These are phyloP conservation scores for Poeciliopsis retropinna DNA, from an alignment of 2,113 vertebrate species.

Conservation along the genomic window DNA sequence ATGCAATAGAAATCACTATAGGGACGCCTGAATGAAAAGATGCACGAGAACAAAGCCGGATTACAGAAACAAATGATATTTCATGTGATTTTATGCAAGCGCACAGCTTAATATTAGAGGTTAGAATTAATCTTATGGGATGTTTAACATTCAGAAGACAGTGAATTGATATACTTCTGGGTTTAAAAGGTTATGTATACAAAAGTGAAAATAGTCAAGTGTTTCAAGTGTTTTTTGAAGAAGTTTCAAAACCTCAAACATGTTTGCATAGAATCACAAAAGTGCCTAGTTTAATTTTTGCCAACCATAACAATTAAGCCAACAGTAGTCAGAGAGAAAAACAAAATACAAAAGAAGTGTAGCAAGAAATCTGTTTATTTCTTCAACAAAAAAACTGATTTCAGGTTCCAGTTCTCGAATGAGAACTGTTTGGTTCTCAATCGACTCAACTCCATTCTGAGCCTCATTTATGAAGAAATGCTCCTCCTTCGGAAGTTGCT, in stretches of 20 bases:
- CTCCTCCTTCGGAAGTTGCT: fast-evolving
- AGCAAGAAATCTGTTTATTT: background rate
- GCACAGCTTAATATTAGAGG: conserved; percentile 12
- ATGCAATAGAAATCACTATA: background rate
- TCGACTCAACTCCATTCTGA: too few relatives aligned
- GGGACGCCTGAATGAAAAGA: conserved; percentile 2
- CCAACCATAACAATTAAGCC: background rate
- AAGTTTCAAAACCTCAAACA: background rate
- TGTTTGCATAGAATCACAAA: background rate
- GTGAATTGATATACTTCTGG: background rate
- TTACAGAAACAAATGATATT: conserved; percentile 5
- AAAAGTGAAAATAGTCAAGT: conserved; percentile 6
- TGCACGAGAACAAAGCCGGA: conserved; percentile 6
- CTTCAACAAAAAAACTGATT: too few relatives aligned
- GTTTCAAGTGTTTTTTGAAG: conserved; percentile 2
- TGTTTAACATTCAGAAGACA: conserved; percentile 3
- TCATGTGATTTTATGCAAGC: conserved; percentile 3
- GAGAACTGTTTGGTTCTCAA: too few relatives aligned
- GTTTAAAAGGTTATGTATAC: conserved; percentile 10
- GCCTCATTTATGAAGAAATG: background rate
- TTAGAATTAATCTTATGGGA: background rate
- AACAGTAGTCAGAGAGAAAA: background rate
- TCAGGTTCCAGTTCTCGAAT: too few relatives aligned
- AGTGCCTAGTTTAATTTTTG: background rate
- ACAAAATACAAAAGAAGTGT: background rate